A percentile compares a stretch with the other conserved stretches of the same genome.
Evolutionary conservation across 1,140 invertebrate species (phyloP).

Genomic region (Formica selysi): DNA sequence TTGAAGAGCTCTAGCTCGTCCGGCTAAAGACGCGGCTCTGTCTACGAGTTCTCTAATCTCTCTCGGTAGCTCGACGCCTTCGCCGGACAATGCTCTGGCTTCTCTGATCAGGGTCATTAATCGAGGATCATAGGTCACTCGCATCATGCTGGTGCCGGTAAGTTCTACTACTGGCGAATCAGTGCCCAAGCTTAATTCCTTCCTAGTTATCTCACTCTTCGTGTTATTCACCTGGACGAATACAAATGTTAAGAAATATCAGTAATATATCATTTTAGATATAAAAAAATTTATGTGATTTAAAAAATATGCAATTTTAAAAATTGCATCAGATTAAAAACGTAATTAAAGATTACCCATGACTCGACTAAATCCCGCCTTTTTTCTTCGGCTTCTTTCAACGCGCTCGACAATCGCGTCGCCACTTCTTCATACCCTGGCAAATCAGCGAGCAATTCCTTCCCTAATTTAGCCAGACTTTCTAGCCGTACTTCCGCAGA

Average conservation of each 20-base stretch:
- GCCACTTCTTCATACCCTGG: conserved; percentile 80
- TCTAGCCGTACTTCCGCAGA: conserved; percentile 81
- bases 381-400: conserved; percentile 78
- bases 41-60: conserved; percentile 83
- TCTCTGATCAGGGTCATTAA: conserved; percentile 93
- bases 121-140: conserved; percentile 95
- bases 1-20: conserved; percentile 93
- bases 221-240: conserved; percentile 85
- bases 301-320: not conserved
- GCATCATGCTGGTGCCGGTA: conserved; percentile 89
- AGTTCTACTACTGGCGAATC: conserved; percentile 88
- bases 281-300: not conserved
- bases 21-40: conserved; percentile 80
- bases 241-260: not conserved
- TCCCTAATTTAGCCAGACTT: conserved; percentile 80
- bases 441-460: conserved; percentile 81
- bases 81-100: conserved; percentile 92
- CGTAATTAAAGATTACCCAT: conserved; percentile 84
- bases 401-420: conserved; percentile 73
- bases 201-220: conserved; percentile 81
- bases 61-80: conserved; percentile 86
- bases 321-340: conserved; percentile 5
- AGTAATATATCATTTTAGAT: not conserved
- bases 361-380: conserved; percentile 87
- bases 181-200: conserved; percentile 84